Conservation (phyloP, 2,888 invertebrate species). For the Watsonalla binaria region DNA sequence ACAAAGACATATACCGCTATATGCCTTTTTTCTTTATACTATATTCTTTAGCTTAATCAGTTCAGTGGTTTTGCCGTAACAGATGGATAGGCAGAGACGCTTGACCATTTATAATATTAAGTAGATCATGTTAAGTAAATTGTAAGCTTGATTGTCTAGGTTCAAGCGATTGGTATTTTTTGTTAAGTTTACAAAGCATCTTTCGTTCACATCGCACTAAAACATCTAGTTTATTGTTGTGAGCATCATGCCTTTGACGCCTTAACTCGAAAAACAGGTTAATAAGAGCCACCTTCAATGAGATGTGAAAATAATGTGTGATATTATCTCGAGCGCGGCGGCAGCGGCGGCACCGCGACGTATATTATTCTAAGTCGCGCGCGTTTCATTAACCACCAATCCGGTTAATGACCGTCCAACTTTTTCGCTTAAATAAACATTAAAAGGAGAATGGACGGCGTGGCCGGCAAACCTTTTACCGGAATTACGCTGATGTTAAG, state of each 20-base stretch:
- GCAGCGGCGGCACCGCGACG: conserved; percentile 22
- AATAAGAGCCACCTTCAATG: conserved; percentile 52
- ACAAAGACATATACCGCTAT: too few species aligned
- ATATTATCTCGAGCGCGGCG: conserved; percentile 48
- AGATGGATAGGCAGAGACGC: too few species aligned
- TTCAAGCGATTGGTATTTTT: conserved; percentile 14
- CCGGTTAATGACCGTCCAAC: conserved; percentile 64
- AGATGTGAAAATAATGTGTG: conserved; percentile 65
- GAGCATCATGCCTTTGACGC: conserved; percentile 53
- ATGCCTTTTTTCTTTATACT: too few species aligned
- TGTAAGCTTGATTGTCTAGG: not conserved
- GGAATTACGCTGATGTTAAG: conserved; percentile 66
- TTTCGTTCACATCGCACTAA: conserved; percentile 36
- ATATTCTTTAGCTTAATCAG: too few species aligned
- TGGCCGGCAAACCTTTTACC: conserved; percentile 61
- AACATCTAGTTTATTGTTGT: conserved; percentile 47
- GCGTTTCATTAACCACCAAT: conserved; percentile 66
- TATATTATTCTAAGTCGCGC: conserved; percentile 51
- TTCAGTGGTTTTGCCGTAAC: too few species aligned
- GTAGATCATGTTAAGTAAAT: too few species aligned
- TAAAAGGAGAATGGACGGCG: conserved; percentile 61
- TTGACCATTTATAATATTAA: too few species aligned
- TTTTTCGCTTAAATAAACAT: conserved; percentile 75
- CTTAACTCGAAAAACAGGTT: conserved; percentile 57
- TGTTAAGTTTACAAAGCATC: conserved; percentile 12